Evolutionary conservation across 2,888 invertebrate genomes (phyloP), one percentile per base, ranked within the genome.

Genomic region (Agrilus biguttatus): DNA sequence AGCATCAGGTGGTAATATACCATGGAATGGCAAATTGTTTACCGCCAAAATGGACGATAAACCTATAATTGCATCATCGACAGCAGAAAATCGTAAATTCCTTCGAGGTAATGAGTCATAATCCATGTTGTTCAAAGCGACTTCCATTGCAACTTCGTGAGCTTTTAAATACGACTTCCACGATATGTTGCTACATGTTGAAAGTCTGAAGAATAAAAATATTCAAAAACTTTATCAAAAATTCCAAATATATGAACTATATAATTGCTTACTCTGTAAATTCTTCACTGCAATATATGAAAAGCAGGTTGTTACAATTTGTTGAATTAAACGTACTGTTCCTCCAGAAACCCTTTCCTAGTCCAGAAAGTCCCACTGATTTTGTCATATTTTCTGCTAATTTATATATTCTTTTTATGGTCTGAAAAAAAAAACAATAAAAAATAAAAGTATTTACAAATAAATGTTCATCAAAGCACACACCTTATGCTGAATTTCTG

Each of bases 61-160:
- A 21, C 69, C 69, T 23, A 69, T 65, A 41, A 76, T 61, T 1
- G 72, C 74, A 56, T 74, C 74, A 51, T 72, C 70, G 39, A 73
- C 56, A 37, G 72, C 72, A 65, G 68, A 47, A 63, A 66, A 53
- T 41, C 61, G 45, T 34, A 59, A 47, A 21, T 53, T 47, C 32
- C 49, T 44, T 8, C 54, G 46, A 8, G 56, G 46, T 21, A 57
- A 44, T 6, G 56, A 51, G 8, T 41, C 33, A 38, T 59, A 60
- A 45, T 61, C 56, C 32, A 52, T 40, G 44, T 55, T 57, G 33
- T 55, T 55, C 17, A 61, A 43, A 3, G 52, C 55, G 14, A 72
- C 65, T 51, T 66, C 67, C 62, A 72, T 68, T 2, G 68, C 63
- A 1, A 65, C 59, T 53, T 75, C 74, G 49, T 74, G 72, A 2